phyloP scores from a whole-genome alignment of 2,113 vertebrate genomes.

The Dipodomys stephensi region DNA sequence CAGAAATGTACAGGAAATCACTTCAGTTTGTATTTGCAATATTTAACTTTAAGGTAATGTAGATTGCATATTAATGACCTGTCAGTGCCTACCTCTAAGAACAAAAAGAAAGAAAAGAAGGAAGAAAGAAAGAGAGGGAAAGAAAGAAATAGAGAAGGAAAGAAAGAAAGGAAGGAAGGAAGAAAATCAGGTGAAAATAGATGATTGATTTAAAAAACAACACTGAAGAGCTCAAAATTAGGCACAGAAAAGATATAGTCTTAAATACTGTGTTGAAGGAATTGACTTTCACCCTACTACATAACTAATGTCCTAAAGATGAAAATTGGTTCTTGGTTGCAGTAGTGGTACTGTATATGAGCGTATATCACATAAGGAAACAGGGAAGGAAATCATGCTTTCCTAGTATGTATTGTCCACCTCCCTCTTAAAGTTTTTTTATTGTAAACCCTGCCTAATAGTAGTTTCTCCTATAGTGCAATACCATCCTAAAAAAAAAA shows the following conservation, averaged over 20 bases:
- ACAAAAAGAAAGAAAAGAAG: not conserved
- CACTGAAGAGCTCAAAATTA: not conserved
- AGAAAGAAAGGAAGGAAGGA: too few species aligned
- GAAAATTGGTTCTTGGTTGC: not conserved
- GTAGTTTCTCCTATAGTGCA: not conserved
- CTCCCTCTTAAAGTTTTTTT: not conserved
- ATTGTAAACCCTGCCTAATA: not conserved
- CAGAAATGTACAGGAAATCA: not conserved
- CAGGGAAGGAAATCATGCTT: not conserved
- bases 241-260: not conserved
- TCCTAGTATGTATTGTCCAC: not conserved
- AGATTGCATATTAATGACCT: too few species aligned
- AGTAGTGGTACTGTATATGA: not conserved
- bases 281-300: not conserved
- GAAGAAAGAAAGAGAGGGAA: too few species aligned
- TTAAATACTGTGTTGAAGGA: not conserved
- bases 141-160: too few species aligned
- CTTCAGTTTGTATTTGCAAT: not conserved
- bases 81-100: not conserved
- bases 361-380: not conserved
- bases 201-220: not conserved
- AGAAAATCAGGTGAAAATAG: not conserved
- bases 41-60: not conserved
- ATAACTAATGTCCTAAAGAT: not conserved
- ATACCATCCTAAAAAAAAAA: rapidly evolving